Base-by-base conservation (phyloP, 2,113 vertebrate genomes). In the Dromaius novaehollandiae region DNA sequence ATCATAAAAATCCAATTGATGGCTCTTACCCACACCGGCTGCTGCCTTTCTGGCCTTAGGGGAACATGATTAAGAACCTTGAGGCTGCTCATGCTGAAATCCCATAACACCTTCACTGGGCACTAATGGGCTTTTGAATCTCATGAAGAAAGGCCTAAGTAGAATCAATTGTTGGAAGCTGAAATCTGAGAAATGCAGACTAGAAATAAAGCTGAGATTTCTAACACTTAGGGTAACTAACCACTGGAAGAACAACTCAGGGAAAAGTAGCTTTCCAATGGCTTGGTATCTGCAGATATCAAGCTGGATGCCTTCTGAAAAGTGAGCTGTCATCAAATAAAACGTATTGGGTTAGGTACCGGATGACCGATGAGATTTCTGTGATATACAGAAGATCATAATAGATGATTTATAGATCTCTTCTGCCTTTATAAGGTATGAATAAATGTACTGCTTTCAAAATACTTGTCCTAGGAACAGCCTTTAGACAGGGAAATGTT, bases 41-140 rank as follows among this genome's bases (percentile, higher is more conserved):
- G 3, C 55, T 53, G 55, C 32, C 4, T 2, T 38, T 26, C 75
- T 4, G 4, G 32, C 56, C 46, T 40, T 5, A 7, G 20, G 46
- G 3, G 28, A 50, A 48, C 28, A 58, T 4, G 2, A n/a, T 24
- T 8, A 69, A 66, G 50, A 17, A 42, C 42, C 19, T 21, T 25
- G 40, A 6, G 6, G 55, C 4, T 66, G 36, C 42, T 30, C 40
- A 8, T 8, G 11, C 22, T 20, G 17, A 14, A n/a, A 36, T 50
- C 42, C 17, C 42, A 4, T 14, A 3, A 2, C 18, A 24, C 32
- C 44, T 32, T 22, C 1, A 26, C 5, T 2, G 17, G 24, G 20
- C 61, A 61, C 30, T 16, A 4, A 22, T 0, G 0, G 63, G 7
- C 20, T 3, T 1, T 17, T 80, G n/a, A 58, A 8, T n/a, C n/a